Evolutionary conservation across 2,888 invertebrate species (phyloP).

Genomic region (Eudasyphora cyanicolor): DNA sequence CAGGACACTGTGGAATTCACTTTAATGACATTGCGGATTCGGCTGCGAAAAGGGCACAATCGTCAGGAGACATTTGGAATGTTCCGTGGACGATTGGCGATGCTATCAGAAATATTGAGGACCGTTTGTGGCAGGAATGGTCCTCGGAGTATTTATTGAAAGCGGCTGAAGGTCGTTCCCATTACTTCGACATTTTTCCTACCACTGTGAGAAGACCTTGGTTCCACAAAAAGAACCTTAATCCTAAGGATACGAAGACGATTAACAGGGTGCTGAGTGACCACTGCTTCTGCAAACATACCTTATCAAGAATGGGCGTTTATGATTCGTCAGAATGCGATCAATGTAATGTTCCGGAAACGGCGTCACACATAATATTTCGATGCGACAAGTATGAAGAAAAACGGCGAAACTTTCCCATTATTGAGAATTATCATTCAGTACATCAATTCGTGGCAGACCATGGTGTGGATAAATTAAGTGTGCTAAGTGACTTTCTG

Average conservation of each 20-base stretch:
- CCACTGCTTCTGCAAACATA: not conserved
- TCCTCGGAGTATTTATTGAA: not conserved
- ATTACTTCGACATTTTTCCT: not conserved
- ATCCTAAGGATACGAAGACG: too few relatives aligned
- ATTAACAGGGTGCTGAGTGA: not conserved
- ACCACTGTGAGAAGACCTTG: not conserved
- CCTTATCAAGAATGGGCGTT: not conserved
- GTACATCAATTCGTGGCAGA: too few relatives aligned
- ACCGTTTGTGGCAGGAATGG: not conserved
- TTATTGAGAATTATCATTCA: too few relatives aligned
- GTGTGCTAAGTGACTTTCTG: too few relatives aligned
- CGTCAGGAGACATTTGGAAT: not conserved
- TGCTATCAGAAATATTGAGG: not conserved
- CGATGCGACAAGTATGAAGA: too few relatives aligned
- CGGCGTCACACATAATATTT: not conserved
- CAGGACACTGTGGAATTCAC: too few relatives aligned
- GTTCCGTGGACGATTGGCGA: not conserved
- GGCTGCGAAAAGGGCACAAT: not conserved
- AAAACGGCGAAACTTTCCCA: too few relatives aligned
- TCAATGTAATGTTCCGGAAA: too few relatives aligned
- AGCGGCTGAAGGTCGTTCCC: not conserved
- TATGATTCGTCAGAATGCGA: not conserved
- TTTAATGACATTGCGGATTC: not conserved
- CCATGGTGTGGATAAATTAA: too few relatives aligned
- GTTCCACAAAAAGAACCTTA: too few relatives aligned